Percentiles rank a stretch among this genome's conserved stretches.
Evolutionary conservation across 2,888 invertebrate species (phyloP).

Genomic region (Epinotia nisella): DNA sequence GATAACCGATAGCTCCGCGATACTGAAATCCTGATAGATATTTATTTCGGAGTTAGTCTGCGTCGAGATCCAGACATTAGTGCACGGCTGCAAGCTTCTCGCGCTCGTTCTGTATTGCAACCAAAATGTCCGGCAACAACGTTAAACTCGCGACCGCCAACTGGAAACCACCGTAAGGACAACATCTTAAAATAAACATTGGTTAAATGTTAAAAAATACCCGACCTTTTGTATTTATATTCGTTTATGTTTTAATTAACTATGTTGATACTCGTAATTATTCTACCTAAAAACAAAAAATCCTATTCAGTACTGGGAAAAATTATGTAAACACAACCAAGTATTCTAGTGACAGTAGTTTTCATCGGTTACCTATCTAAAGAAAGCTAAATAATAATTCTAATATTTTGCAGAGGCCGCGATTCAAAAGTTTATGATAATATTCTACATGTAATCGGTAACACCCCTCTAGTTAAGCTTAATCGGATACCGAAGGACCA

Average conservation of each 20-base stretch:
- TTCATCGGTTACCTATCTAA: too few relatives aligned
- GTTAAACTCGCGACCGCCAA: constrained; percentile 18
- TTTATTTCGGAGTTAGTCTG: constrained; percentile 21
- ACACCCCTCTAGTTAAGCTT: constrained; percentile 89
- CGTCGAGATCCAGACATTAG: constrained; percentile 18
- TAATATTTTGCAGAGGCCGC: constrained; percentile 46
- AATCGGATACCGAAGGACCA: constrained; percentile 88
- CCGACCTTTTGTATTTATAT: too few relatives aligned
- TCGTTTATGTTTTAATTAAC: too few relatives aligned
- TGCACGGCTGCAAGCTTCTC: constrained; percentile 18
- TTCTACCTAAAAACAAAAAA: too few relatives aligned
- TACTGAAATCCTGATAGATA: constrained; percentile 15
- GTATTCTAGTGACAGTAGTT: too few relatives aligned
- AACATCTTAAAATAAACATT: too few relatives aligned
- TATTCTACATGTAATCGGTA: constrained; percentile 88
- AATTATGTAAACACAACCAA: too few relatives aligned
- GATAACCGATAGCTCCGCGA: constrained; percentile 28
- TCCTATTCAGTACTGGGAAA: too few relatives aligned
- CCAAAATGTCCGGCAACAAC: constrained; percentile 15
- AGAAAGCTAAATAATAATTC: too few relatives aligned
- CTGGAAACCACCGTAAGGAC: constrained; percentile 39
- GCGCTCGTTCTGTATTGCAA: not conserved
- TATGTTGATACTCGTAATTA: too few relatives aligned
- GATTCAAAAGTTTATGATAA: constrained; percentile 83
- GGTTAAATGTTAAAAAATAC: too few relatives aligned